phyloP scores from a whole-genome alignment of 1,140 invertebrate species.

The Ladona fulva region DNA sequence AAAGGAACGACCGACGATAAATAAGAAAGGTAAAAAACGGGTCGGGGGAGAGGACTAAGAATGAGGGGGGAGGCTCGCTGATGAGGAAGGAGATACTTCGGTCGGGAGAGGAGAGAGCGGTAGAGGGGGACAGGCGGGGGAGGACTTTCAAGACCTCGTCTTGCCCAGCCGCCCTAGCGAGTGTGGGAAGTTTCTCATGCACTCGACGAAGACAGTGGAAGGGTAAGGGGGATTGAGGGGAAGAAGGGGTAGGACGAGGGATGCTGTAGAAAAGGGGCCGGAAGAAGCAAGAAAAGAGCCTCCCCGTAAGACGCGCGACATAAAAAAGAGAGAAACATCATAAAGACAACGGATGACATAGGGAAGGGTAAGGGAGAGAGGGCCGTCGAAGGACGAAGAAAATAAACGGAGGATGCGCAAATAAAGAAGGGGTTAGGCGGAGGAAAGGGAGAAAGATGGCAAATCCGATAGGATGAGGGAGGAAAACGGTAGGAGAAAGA shows the following conservation, averaged over 20 bases:
- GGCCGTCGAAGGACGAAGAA: slow-evolving; percentile 19
- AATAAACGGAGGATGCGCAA: slow-evolving; percentile 21
- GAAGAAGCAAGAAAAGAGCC: slow-evolving; percentile 10
- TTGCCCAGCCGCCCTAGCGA: slow-evolving; percentile 32
- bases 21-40: slow-evolving; percentile 10
- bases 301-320: too few relatives aligned
- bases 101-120: not conserved
- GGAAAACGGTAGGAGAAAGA: slow-evolving; percentile 11
- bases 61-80: not conserved
- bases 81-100: not conserved
- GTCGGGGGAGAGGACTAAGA: not conserved
- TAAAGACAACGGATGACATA: too few relatives aligned
- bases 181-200: slow-evolving; percentile 43
- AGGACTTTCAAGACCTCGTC: slow-evolving; percentile 27
- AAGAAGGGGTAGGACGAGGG: not conserved
- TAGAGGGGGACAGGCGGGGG: not conserved
- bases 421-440: slow-evolving; percentile 16
- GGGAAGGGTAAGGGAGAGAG: not conserved
- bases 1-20: not conserved
- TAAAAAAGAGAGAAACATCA: slow-evolving; percentile 7
- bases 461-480: slow-evolving; percentile 22
- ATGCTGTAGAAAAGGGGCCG: not conserved
- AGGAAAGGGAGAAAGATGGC: slow-evolving; percentile 23
- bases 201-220: slow-evolving; percentile 31
- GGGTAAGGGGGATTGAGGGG: slow-evolving; percentile 28